phyloP scores from a whole-genome alignment of 2,888 invertebrate genomes.

The Sisyra nigra region DNA sequence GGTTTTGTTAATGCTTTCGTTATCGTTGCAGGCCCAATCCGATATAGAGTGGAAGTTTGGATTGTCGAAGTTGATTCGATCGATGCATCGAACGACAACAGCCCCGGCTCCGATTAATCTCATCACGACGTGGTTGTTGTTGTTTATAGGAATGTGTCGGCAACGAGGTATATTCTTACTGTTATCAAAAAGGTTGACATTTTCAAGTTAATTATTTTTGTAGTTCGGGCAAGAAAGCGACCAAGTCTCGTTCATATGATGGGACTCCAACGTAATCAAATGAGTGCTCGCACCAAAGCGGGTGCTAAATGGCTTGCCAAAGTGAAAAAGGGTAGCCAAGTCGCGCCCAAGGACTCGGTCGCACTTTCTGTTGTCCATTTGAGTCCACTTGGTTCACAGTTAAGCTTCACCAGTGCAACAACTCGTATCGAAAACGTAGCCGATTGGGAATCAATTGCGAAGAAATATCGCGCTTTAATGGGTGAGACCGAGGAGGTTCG shows the following conservation, averaged over 20 bases:
- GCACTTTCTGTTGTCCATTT: conserved; percentile 65
- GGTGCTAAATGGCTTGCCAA: conserved; percentile 81
- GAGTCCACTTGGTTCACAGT: conserved; percentile 69
- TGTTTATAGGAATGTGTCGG: conserved; percentile 63
- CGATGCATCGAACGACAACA: conserved; percentile 95
- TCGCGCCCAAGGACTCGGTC: conserved; percentile 64
- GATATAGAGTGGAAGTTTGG: conserved; percentile 99
- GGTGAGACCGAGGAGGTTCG: conserved; percentile 41
- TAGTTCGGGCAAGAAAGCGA: conserved; percentile 31
- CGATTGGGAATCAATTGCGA: conserved; percentile 81
- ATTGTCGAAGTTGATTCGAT: conserved; percentile 90
- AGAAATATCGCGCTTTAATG: conserved; percentile 67
- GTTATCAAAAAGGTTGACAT: conserved; percentile 1
- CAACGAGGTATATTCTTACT: conserved; percentile 30
- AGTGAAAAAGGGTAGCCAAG: conserved; percentile 64
- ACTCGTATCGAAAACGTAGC: conserved; percentile 77
- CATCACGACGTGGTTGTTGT: conserved; percentile 85
- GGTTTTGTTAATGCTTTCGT: too few species aligned
- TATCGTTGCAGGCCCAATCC: conserved; percentile 74
- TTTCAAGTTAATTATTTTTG: conserved; percentile 2
- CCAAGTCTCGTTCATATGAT: conserved; percentile 72
- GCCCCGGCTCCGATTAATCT: conserved; percentile 97
- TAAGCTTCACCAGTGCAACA: conserved; percentile 60
- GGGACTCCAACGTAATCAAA: conserved; percentile 46
- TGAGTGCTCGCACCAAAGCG: conserved; percentile 73